Base-by-base conservation (phyloP, 2,888 invertebrate species). In the Pheosia tremula region DNA sequence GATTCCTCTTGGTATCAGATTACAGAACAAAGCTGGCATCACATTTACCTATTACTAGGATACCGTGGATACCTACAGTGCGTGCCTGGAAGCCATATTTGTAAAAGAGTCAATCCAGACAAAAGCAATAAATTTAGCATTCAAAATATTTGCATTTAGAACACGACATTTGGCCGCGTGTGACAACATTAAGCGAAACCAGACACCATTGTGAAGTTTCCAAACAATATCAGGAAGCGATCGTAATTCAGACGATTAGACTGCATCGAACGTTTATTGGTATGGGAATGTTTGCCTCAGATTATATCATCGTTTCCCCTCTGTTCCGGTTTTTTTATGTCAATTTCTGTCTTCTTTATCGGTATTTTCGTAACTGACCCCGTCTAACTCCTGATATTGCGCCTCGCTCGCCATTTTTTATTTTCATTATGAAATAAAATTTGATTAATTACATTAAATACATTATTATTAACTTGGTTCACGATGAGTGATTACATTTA, bases 211-310 rank as follows among this genome's bases (percentile, higher is more conserved):
- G 81, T 78, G 78, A 74, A 80, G 79, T 78, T 78, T 77, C 79
- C 63, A 78, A 84, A 87, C 85, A 87, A 85, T 81, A 81, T 74
- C 80, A 84, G 88, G 88, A 88, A 85, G 81, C 73, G 69, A 81
- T 79, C 75, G 78, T 79, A 68, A 81, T 84, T 83, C 77, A 71
- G 79, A 69, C 79, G 79, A 82, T 81, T 78, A 79, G 75, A 67
- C 70, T 72, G 78, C 72, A 72, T 70, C 73, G 69, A 64, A 59
- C 71, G 70, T 58, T 72, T 72, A 76, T 78, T 80, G 75, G 68
- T 73, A 72, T 64, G 70, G 75, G 75, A 71, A 69, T 63, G 65
- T 64, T 61, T 61, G 67, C 61, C 61, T 62, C 62, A 68, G 69
- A 79, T 75, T 72, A 68, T 68, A 67, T 71, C 66, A 67, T 74